A percentile compares a stretch with the other conserved stretches of the same genome.
These are phyloP conservation scores for Hydrolagus colliei DNA, from an alignment of 2,797 vertebrate species.

Conservation along the genomic window DNA sequence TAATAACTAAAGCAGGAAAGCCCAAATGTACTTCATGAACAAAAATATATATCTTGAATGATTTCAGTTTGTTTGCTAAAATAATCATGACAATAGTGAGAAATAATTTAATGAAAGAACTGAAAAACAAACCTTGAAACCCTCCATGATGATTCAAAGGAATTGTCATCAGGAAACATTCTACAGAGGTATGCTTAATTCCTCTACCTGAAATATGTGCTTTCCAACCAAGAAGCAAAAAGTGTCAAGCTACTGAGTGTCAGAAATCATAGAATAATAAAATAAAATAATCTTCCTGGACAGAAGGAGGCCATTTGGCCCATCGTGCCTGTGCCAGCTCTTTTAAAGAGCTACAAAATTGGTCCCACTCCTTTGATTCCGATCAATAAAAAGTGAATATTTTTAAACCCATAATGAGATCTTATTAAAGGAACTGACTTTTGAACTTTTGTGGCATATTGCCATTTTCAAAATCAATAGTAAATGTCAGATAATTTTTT, in stretches of 20 bases:
- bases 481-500: conserved; percentile 1
- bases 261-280: conserved; percentile 34
- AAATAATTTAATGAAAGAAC: conserved; percentile 63
- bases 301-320: too few relatives aligned
- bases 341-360: too few relatives aligned
- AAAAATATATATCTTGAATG: conserved; percentile 14
- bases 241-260: conserved; percentile 44
- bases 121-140: conserved; percentile 62
- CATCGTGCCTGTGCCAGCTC: too few relatives aligned
- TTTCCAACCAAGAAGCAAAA: conserved; percentile 45
- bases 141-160: conserved; percentile 58
- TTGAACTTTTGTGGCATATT: neutral
- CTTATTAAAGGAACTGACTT: neutral
- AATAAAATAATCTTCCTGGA: too few relatives aligned
- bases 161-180: conserved; percentile 56
- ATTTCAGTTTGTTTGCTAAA: conserved; percentile 50
- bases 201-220: conserved; percentile 50
- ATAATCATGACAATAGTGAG: conserved; percentile 56
- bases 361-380: neutral
- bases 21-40: conserved; percentile 49
- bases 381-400: neutral
- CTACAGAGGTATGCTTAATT: conserved; percentile 51
- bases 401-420: neutral
- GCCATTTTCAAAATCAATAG: neutral
- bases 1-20: conserved; percentile 39